Percentiles rank a stretch among this genome's conserved stretches.
These are phyloP conservation scores for Eptesicus fuscus DNA, from an alignment of 2,113 vertebrate species.

Conservation along the genomic window DNA sequence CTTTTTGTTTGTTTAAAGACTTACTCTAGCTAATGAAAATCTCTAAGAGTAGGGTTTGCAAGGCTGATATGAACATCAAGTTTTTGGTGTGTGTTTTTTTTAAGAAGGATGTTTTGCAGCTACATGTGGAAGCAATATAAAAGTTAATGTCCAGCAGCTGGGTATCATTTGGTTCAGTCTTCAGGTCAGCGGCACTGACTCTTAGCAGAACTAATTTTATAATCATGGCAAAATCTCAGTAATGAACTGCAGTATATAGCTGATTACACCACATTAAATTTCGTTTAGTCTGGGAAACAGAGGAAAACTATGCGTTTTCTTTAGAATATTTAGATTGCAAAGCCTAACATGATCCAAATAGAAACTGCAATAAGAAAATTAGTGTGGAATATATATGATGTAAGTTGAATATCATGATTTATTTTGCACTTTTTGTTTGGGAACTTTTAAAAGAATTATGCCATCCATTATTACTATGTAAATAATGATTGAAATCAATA, in stretches of 20 bases:
- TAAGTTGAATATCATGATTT: background rate
- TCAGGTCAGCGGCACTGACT: constrained; percentile 66
- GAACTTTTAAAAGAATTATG: background rate
- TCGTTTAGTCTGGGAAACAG: constrained; percentile 55
- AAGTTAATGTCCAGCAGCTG: constrained; percentile 76
- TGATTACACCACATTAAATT: constrained; percentile 38
- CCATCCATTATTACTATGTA: background rate
- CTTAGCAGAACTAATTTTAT: constrained; percentile 70
- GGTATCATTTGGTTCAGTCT: constrained; percentile 60
- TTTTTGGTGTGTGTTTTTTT: constrained; percentile 48
- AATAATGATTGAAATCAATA: constrained; percentile 21
- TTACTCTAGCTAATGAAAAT: constrained; percentile 65
- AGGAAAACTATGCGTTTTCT: constrained; percentile 45
- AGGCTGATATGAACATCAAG: constrained; percentile 60
- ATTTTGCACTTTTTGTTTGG: background rate
- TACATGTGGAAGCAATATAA: constrained; percentile 77
- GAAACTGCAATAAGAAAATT: constrained; percentile 15
- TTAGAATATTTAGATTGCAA: background rate
- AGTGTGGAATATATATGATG: background rate
- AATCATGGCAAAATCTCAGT: constrained; percentile 57
- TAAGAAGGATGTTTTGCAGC: constrained; percentile 59
- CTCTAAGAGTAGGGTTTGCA: constrained; percentile 49
- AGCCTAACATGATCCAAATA: constrained; percentile 10
- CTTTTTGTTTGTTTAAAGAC: constrained; percentile 25
- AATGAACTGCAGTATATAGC: constrained; percentile 55